Conservation (phyloP, 2,113 vertebrate species). For the Muntiacus reevesi region DNA sequence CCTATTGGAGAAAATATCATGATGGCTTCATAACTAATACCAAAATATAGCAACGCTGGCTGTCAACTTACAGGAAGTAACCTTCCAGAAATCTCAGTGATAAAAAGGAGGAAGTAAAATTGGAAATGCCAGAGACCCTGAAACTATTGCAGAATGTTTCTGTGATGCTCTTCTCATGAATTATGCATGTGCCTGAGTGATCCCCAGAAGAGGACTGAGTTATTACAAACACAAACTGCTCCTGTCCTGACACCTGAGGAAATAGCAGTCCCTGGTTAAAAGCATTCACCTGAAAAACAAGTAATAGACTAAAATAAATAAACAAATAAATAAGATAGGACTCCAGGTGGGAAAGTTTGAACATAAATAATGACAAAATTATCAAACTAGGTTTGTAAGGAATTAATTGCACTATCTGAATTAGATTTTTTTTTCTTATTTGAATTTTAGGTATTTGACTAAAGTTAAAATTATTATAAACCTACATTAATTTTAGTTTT, state of each 20-base stretch:
- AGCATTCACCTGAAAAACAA: not conserved
- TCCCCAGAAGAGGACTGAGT: not conserved
- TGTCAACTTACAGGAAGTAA: not conserved
- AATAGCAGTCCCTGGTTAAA: not conserved
- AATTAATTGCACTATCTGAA: not conserved
- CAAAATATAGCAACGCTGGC: not conserved
- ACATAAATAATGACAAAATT: not conserved
- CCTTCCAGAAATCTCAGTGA: not conserved
- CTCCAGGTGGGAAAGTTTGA: accelerated
- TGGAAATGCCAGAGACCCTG: not conserved
- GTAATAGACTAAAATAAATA: not conserved
- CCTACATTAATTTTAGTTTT: not conserved
- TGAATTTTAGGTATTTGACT: not conserved
- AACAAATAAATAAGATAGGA: not conserved
- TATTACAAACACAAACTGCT: constrained; percentile 29
- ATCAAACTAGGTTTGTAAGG: not conserved
- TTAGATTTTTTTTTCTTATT: not conserved
- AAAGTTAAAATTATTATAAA: not conserved
- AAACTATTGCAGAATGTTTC: not conserved
- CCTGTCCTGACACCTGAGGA: not conserved
- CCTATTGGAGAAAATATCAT: not conserved
- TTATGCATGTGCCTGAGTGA: constrained; percentile 13
- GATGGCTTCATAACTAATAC: not conserved
- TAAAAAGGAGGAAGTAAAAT: not conserved
- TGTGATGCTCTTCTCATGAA: not conserved